These are phyloP conservation scores for Danio jaintianensis DNA, from an alignment of 2,797 vertebrate genomes.

Conservation along the genomic window DNA sequence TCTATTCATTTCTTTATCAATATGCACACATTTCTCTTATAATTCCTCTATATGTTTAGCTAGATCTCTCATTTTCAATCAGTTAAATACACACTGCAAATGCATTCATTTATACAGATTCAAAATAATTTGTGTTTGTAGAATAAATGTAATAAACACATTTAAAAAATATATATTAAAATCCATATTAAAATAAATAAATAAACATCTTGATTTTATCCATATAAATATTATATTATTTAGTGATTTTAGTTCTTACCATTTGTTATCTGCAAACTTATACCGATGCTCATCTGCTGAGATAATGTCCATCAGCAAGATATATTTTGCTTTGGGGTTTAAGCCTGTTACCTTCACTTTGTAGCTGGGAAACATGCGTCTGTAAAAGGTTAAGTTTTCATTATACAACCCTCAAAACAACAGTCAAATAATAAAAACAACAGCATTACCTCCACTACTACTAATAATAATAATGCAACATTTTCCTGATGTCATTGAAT, in stretches of 20 bases:
- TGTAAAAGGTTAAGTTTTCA: constrained; percentile 61
- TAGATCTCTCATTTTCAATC: neutral
- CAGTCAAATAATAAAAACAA: neutral
- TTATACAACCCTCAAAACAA: neutral
- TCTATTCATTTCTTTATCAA: neutral
- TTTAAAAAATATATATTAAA: too few relatives aligned
- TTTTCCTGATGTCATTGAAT: neutral
- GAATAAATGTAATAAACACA: too few relatives aligned
- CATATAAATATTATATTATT: neutral
- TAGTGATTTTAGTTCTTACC: constrained; percentile 77
- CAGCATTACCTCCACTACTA: too few relatives aligned
- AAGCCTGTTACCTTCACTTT: constrained; percentile 97
- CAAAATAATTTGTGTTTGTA: too few relatives aligned
- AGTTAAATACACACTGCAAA: too few relatives aligned
- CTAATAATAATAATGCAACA: neutral
- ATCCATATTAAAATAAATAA: too few relatives aligned
- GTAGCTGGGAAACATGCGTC: constrained; percentile 97
- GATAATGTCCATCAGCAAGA: constrained; percentile 96
- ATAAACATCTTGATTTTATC: neutral
- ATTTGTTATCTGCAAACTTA: constrained; percentile 98
- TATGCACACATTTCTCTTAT: neutral
- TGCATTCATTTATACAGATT: neutral
- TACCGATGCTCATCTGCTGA: constrained; percentile 94
- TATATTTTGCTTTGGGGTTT: constrained; percentile 97
- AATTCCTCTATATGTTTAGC: too few relatives aligned